Conservation (phyloP, 2,113 vertebrate genomes). For the Misgurnus anguillicaudatus region DNA sequence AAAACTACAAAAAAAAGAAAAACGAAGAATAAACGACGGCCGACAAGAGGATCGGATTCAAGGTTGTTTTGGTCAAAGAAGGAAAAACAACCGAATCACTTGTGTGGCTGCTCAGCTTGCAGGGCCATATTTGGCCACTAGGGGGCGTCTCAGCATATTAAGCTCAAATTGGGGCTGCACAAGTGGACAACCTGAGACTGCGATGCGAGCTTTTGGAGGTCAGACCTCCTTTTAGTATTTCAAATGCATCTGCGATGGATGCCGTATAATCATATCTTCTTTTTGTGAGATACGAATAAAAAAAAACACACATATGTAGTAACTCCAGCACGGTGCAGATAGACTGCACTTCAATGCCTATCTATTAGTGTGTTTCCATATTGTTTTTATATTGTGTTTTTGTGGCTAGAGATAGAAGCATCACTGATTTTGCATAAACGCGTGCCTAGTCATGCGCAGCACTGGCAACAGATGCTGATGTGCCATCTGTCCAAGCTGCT, state of each 20-base stretch:
- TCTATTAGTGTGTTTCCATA: slow-evolving; percentile 68
- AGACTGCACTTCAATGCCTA: slow-evolving; percentile 68
- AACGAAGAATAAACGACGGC: slow-evolving; percentile 40
- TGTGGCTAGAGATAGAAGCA: slow-evolving; percentile 68
- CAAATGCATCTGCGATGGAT: slow-evolving; percentile 49
- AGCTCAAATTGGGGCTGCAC: neutral
- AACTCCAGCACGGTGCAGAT: slow-evolving; percentile 67
- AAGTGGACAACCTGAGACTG: slow-evolving; percentile 38
- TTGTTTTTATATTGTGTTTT: slow-evolving; percentile 57
- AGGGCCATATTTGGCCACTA: slow-evolving; percentile 81
- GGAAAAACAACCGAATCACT: slow-evolving; percentile 59
- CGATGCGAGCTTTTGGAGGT: slow-evolving; percentile 49
- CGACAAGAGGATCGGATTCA: slow-evolving; percentile 42
- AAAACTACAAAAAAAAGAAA: slow-evolving; percentile 50
- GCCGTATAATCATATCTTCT: slow-evolving; percentile 42
- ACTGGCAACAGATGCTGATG: slow-evolving; percentile 65
- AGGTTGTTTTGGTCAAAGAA: slow-evolving; percentile 47
- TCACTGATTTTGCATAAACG: slow-evolving; percentile 58
- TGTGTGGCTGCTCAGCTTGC: slow-evolving; percentile 63
- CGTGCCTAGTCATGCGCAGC: slow-evolving; percentile 78
- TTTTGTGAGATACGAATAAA: slow-evolving; percentile 35
- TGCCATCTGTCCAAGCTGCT: slow-evolving; percentile 68
- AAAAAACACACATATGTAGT: neutral
- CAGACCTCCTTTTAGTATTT: slow-evolving; percentile 66
- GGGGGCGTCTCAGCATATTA: slow-evolving; percentile 61